phyloP scores from a whole-genome alignment of 64 coral and sea anemone genomes.

The Pocillopora damicornis region DNA sequence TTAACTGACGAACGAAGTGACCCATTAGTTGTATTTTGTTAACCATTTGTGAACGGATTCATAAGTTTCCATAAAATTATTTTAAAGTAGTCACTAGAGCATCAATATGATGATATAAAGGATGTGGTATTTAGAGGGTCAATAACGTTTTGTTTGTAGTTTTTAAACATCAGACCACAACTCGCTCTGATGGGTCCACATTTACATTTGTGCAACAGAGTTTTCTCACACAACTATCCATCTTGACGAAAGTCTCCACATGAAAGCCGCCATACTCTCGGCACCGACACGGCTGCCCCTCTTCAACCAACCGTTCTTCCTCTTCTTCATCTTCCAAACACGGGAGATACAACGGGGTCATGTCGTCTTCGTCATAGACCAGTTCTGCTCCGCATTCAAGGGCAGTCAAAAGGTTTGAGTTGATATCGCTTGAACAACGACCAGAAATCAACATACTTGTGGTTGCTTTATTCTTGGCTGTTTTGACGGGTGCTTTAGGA shows the following conservation, averaged over 20 bases:
- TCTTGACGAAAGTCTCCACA: conserved; percentile 22
- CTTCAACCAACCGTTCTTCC: neutral
- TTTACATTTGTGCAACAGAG: conserved; percentile 11
- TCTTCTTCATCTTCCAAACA: conserved; percentile 10
- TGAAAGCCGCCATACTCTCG: neutral
- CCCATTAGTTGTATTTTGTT: too few relatives aligned
- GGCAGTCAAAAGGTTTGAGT: conserved; percentile 20
- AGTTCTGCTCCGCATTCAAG: neutral
- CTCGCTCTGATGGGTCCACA: conserved; percentile 2
- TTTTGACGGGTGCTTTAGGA: conserved; percentile 28
- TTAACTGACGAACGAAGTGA: too few relatives aligned
- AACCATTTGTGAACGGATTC: too few relatives aligned
- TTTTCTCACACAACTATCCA: conserved; percentile 9
- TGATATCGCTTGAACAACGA: conserved; percentile 7
- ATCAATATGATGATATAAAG: too few relatives aligned
- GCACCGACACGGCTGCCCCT: neutral
- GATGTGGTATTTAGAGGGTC: too few relatives aligned
- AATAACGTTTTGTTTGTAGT: too few relatives aligned
- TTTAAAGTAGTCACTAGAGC: too few relatives aligned
- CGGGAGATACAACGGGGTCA: conserved; percentile 20
- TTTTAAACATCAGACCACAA: conserved; percentile 11
- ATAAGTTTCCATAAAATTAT: too few relatives aligned
- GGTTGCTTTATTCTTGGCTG: neutral
- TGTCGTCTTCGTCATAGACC: neutral
- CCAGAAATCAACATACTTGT: conserved; percentile 10